These are phyloP conservation scores for Sciurus niger DNA, from an alignment of 2,113 vertebrate genomes.

Conservation along the genomic window DNA sequence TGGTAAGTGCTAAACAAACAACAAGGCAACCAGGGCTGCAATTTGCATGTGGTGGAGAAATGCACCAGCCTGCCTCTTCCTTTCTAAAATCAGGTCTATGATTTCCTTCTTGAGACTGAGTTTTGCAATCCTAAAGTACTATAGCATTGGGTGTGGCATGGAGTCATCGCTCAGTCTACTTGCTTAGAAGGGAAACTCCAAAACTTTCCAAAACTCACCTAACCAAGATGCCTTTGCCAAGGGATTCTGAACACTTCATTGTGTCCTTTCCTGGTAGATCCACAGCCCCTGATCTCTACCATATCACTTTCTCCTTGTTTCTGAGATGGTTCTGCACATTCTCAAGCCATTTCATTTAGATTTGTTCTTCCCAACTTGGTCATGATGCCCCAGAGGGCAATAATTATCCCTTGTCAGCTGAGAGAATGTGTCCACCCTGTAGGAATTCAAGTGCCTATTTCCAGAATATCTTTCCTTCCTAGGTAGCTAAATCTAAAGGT, in stretches of 20 bases:
- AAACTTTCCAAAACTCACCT: background rate
- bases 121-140: background rate
- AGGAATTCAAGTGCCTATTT: background rate
- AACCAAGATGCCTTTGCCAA: background rate
- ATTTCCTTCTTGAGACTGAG: background rate
- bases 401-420: background rate
- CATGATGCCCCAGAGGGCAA: background rate
- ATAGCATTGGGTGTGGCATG: no score
- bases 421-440: background rate
- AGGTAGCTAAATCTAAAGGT: slow-evolving; percentile 70
- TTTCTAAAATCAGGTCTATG: background rate
- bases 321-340: background rate
- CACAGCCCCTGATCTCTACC: background rate
- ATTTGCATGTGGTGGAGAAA: background rate
- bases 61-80: background rate
- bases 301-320: background rate
- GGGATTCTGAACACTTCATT: background rate
- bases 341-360: background rate
- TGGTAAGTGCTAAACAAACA: background rate
- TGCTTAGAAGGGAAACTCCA: background rate
- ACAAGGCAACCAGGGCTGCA: background rate
- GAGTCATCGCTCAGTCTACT: background rate
- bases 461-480: slow-evolving; percentile 62
- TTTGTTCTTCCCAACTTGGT: background rate
- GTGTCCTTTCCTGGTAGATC: background rate